phyloP scores from a whole-genome alignment of 30 jellyfish, hydroid and myxozoan species.

The Clytia hemisphaerica region DNA sequence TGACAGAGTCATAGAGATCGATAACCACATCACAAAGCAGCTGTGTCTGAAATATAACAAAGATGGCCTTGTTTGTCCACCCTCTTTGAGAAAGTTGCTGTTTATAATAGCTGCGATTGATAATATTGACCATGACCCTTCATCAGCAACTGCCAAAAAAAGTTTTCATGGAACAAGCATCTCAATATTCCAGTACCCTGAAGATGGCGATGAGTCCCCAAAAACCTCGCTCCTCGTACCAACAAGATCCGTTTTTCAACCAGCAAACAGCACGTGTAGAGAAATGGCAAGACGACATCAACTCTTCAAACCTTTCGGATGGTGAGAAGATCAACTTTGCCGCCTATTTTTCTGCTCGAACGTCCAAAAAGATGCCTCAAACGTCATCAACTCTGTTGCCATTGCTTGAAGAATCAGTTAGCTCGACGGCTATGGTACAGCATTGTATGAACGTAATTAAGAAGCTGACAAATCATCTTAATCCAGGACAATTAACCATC shows the following conservation, averaged over 20 bases:
- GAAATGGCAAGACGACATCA: no score
- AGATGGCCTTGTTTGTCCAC: slow-evolving; percentile 21
- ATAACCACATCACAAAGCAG: slow-evolving; percentile 6
- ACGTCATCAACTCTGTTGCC: slow-evolving; percentile 27
- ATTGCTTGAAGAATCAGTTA: slow-evolving; percentile 32
- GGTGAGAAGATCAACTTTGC: background rate
- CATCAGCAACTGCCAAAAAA: slow-evolving; percentile 23
- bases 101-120: slow-evolving; percentile 27
- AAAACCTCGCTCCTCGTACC: no score
- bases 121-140: slow-evolving; percentile 31
- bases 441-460: slow-evolving; percentile 32
- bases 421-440: slow-evolving; percentile 43
- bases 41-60: slow-evolving; percentile 9
- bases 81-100: background rate
- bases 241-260: no score
- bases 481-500: slow-evolving; percentile 43
- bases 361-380: background rate
- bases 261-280: no score
- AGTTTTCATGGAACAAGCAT: slow-evolving; percentile 33
- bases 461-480: slow-evolving; percentile 24
- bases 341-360: background rate
- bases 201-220: no score
- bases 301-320: no score
- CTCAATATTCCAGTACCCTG: slow-evolving; percentile 25
- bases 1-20: slow-evolving; percentile 8